These are phyloP conservation scores for Pangasius mekongensis DNA, from an alignment of 2,797 vertebrate species.

Conservation along the genomic window DNA sequence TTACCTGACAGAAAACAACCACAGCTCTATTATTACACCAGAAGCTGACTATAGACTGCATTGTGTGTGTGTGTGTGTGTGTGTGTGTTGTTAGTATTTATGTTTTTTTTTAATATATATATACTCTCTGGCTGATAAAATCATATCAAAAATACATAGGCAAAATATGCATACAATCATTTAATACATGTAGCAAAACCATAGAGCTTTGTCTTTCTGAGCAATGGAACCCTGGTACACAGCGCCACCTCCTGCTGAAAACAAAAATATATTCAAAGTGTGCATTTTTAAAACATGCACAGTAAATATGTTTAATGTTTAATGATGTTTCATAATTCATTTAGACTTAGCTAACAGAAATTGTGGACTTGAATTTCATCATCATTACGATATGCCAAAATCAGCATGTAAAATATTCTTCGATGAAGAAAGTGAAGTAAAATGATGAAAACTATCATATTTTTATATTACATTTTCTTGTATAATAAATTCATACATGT, in stretches of 20 bases:
- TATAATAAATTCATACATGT: not conserved
- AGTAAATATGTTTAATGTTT: not conserved
- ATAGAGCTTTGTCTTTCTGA: not conserved
- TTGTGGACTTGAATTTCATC: too few relatives aligned
- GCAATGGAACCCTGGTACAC: not conserved
- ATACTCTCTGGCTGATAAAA: not conserved
- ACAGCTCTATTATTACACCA: slow-evolving; percentile 6
- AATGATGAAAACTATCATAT: too few relatives aligned
- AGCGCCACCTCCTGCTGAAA: slow-evolving; percentile 37
- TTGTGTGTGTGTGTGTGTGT: slow-evolving; percentile 4
- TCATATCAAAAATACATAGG: not conserved
- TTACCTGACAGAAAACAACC: slow-evolving; percentile 15
- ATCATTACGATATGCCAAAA: not conserved
- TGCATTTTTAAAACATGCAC: not conserved
- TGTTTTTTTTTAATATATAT: not conserved
- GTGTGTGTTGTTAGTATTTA: not conserved
- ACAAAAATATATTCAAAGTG: not conserved
- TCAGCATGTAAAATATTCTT: not conserved
- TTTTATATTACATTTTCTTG: not conserved
- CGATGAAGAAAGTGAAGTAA: too few relatives aligned
- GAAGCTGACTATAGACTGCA: not conserved
- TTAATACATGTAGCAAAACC: not conserved
- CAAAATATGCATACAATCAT: not conserved
- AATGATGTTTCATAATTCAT: not conserved
- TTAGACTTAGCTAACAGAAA: not conserved